Base-by-base conservation (phyloP, 2,797 vertebrate species). In the Apodemus agrarius region DNA sequence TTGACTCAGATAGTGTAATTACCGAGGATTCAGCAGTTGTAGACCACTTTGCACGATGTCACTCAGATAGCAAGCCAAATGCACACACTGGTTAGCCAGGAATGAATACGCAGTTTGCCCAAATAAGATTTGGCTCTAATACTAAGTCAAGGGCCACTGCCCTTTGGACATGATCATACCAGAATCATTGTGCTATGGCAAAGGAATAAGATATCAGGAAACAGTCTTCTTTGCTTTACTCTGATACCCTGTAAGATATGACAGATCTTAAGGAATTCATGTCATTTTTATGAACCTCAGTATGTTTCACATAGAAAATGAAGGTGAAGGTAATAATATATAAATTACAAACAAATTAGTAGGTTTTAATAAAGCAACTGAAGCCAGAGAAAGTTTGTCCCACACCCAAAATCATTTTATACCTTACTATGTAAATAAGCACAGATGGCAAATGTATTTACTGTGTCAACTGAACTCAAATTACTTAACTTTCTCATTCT, bases 41-140 rank as follows among this genome's bases (percentile, higher is more conserved):
- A 46, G 29, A 1, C 46, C 4, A 12, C 0, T 12, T 31, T 54
- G 10, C 7, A 54, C 11, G 6, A 5, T 24, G 11, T 10, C 14
- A 46, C 37, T 67, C n/a, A 21, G 22, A 11, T 34, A 52, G 11
- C 11, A 8, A 65, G 14, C 21, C 49, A 52, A 59, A 34, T 7
- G 1, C 4, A 37, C 0, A 13, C 4, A 21, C 40, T 43, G 5
- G 3, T 49, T 21, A 43, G 21, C 13, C 21, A 24, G 69, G 6
- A 43, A 17, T 69, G 22, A 31, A 37, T 13, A 31, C 21, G 13
- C n/a, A 12, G 0, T 52, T 1, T 2, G 76, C 54, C 46, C 17
- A 81, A 82, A 43, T 9, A n/a, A 14, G 22, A 63, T 9, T 34
- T 67, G 90, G 3, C 40, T 72, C 1, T 43, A 17, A 24, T 7